A percentile compares a stretch with the other conserved stretches of the same genome.
phyloP scores from a whole-genome alignment of 2,797 vertebrate species.

The Acrossocheilus wenchowensis region DNA sequence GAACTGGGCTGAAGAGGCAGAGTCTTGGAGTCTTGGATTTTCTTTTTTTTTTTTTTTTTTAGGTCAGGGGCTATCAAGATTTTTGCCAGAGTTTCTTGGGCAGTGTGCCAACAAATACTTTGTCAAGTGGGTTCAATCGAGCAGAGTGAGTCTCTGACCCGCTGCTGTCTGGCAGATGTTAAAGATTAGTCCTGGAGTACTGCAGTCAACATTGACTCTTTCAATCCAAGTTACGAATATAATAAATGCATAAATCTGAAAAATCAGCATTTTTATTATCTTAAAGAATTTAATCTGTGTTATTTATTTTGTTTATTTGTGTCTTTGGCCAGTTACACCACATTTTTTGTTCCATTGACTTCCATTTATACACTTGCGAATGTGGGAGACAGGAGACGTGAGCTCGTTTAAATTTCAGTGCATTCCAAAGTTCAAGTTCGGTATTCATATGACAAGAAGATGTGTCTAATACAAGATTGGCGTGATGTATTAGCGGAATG shows the following conservation, averaged over 20 bases:
- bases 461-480: not conserved
- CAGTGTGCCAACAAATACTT: constrained; percentile 39
- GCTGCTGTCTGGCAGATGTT: constrained; percentile 16
- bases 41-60: not conserved
- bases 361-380: not conserved
- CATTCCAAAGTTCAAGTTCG: not conserved
- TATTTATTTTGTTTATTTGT: not conserved
- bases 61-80: constrained; percentile 30
- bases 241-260: constrained; percentile 7
- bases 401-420: not conserved
- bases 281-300: not conserved
- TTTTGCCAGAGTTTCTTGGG: constrained; percentile 38
- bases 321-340: not conserved
- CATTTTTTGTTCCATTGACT: not conserved
- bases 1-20: not conserved
- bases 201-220: constrained; percentile 13
- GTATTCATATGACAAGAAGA: not conserved
- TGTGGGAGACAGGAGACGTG: not conserved
- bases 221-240: constrained; percentile 1
- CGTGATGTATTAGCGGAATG: not conserved
- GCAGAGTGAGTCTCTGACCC: constrained; percentile 22
- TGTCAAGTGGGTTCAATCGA: constrained; percentile 44
- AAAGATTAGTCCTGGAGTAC: constrained; percentile 27
- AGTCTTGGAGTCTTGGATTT: not conserved
- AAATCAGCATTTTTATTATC: not conserved